Evolutionary conservation across 2,113 vertebrate genomes (phyloP).

Genomic region (Butastur rufipennis): DNA sequence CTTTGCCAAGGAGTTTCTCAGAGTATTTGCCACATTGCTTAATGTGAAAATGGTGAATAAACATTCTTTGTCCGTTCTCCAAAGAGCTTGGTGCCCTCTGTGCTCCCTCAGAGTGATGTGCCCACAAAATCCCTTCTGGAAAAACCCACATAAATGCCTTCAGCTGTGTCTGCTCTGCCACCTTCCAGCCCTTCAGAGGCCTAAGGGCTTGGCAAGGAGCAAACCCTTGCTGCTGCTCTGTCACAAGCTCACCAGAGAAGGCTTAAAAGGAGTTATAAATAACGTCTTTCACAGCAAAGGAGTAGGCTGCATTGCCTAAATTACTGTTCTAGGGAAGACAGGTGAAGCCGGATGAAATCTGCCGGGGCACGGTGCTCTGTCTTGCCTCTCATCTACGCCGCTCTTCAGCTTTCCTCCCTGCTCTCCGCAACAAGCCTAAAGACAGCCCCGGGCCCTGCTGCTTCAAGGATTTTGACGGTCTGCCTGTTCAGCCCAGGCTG

Average conservation of each 20-base stretch:
- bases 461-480: not conserved
- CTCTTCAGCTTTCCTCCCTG: not conserved
- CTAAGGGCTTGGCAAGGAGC: not conserved
- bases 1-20: not conserved
- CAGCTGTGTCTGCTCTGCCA: not conserved
- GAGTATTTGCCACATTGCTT: not conserved
- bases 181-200: not conserved
- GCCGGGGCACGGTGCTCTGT: not conserved
- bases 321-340: not conserved
- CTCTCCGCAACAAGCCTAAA: too few relatives aligned
- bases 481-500: not conserved
- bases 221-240: not conserved
- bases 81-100: not conserved
- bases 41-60: not conserved
- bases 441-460: not conserved
- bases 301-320: not conserved
- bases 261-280: not conserved
- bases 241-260: not conserved
- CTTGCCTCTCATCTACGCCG: not conserved
- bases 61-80: not conserved
- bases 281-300: not conserved
- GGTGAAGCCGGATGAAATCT: not conserved
- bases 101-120: not conserved
- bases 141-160: not conserved
- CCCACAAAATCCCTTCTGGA: not conserved